Conservation (phyloP, 2,888 invertebrate species). For the Omphaloscelis lunosa region DNA sequence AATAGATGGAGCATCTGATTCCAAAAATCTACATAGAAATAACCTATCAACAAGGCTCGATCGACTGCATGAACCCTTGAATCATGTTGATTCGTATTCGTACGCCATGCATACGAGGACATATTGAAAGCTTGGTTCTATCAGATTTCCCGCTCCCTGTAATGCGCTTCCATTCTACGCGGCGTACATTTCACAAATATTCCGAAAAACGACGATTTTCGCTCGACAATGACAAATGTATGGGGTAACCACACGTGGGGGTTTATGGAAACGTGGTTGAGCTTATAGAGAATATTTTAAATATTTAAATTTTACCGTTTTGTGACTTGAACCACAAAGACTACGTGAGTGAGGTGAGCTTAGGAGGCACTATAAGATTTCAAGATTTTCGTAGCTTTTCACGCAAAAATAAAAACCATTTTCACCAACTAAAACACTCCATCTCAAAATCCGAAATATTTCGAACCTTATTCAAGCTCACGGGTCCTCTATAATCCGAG, state of each 20-base stretch:
- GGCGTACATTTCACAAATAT: constrained; percentile 59
- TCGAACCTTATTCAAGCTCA: not conserved
- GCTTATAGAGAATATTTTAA: constrained; percentile 14
- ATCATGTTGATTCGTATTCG: constrained; percentile 57
- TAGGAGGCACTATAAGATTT: constrained; percentile 9
- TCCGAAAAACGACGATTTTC: constrained; percentile 55
- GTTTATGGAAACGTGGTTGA: constrained; percentile 21
- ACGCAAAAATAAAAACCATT: not conserved
- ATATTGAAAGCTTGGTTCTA: constrained; percentile 60
- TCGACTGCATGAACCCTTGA: constrained; percentile 34
- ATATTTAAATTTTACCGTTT: constrained; percentile 31
- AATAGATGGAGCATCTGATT: constrained; percentile 32
- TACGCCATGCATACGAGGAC: constrained; percentile 39
- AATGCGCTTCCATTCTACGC: constrained; percentile 50
- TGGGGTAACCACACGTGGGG: constrained; percentile 44
- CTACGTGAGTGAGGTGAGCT: constrained; percentile 13
- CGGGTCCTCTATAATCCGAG: constrained; percentile 22
- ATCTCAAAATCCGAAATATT: constrained; percentile 7
- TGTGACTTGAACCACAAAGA: constrained; percentile 18
- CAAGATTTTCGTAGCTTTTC: too few species aligned
- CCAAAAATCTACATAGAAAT: constrained; percentile 56
- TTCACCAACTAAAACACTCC: not conserved
- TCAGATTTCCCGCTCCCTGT: constrained; percentile 58
- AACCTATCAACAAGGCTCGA: constrained; percentile 27
- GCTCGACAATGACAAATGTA: constrained; percentile 61